Percentiles rank a stretch among this genome's conserved stretches.
Evolutionary conservation across 2,113 vertebrate genomes (phyloP).

Genomic region (Rostratula benghalensis): DNA sequence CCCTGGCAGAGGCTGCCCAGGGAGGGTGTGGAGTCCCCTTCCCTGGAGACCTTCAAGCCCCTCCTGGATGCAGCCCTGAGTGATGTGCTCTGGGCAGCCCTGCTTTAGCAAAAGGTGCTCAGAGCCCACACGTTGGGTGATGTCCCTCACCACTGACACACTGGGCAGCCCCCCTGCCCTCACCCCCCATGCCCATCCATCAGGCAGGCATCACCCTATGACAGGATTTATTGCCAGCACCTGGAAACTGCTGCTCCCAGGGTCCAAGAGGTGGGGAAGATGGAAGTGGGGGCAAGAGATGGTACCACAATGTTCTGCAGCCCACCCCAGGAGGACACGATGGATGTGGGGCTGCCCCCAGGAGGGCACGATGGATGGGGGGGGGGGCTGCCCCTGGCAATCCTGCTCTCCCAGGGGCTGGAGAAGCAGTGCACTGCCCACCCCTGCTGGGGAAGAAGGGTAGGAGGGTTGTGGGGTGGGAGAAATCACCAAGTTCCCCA

Average conservation of each 20-base stretch:
- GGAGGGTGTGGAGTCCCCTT: no score
- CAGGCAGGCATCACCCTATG: neutral
- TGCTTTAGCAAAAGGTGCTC: neutral
- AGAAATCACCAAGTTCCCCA: neutral
- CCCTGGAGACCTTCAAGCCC: no score
- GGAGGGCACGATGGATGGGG: no score
- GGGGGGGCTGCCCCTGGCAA: no score
- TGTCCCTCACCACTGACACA: fast-evolving
- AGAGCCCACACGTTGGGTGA: fast-evolving
- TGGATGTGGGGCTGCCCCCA: neutral
- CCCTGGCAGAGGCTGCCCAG: no score
- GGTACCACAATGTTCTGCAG: fast-evolving
- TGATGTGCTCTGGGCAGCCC: no score
- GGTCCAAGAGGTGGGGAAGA: no score
- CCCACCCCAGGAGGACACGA: neutral
- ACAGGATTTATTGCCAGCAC: neutral
- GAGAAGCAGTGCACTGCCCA: no score
- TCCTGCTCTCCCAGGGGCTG: no score
- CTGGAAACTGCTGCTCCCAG: neutral
- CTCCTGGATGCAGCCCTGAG: no score
- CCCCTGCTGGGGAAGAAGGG: neutral
- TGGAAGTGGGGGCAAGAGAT: neutral
- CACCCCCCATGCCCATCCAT: fast-evolving
- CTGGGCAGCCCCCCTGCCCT: neutral
- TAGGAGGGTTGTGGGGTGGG: neutral